Conservation (phyloP, 2,113 vertebrate genomes). For the Pogona vitticeps region DNA sequence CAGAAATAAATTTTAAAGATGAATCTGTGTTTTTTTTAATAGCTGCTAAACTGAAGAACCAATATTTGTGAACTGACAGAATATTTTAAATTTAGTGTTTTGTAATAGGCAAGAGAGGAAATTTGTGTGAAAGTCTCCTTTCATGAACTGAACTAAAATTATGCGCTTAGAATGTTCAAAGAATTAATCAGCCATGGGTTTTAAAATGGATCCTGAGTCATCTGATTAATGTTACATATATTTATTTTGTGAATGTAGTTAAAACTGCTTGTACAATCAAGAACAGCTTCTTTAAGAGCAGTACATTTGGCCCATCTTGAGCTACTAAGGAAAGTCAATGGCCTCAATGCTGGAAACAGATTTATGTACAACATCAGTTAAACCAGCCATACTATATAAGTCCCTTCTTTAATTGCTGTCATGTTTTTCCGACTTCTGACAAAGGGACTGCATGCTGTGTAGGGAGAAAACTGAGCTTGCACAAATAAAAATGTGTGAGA, state of each 20-base stretch:
- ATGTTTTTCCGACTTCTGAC: constrained; percentile 57
- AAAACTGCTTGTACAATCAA: constrained; percentile 53
- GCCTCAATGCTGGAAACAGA: constrained; percentile 52
- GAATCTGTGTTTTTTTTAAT: not conserved
- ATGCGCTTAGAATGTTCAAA: constrained; percentile 73
- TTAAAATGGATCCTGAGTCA: constrained; percentile 71
- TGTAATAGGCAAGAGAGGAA: constrained; percentile 61
- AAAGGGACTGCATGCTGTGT: constrained; percentile 33
- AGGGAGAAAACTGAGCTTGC: constrained; percentile 47
- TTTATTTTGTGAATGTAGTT: constrained; percentile 71
- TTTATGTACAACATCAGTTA: constrained; percentile 52
- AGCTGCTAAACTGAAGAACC: not conserved
- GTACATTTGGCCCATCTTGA: constrained; percentile 54
- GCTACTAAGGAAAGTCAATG: constrained; percentile 46
- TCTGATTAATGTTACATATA: constrained; percentile 64
- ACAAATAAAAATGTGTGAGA: constrained; percentile 47
- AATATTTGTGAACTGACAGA: constrained; percentile 62
- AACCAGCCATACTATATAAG: constrained; percentile 36
- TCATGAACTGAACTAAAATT: constrained; percentile 68
- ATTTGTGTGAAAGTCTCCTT: constrained; percentile 62
- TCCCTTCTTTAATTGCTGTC: constrained; percentile 56
- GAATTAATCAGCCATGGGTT: constrained; percentile 74
- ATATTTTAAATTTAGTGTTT: constrained; percentile 72
- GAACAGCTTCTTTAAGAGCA: constrained; percentile 51
- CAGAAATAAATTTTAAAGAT: not conserved